phyloP scores from a whole-genome alignment of 2,888 invertebrate species.

The Rhagonycha fulva region DNA sequence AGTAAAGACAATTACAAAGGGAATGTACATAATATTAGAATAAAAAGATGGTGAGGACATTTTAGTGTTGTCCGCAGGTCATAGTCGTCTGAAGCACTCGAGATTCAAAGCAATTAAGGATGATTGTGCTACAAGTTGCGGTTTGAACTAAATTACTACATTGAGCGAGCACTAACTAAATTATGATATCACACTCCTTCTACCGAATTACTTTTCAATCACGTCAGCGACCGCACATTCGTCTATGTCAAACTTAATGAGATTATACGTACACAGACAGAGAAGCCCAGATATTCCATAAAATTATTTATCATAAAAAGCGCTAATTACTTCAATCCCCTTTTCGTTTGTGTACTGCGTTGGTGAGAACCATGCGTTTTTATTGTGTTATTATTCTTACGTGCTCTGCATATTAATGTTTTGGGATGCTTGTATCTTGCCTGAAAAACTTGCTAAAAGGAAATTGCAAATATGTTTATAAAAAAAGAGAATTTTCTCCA shows the following conservation, averaged over 20 bases:
- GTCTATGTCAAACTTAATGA: conserved; percentile 26
- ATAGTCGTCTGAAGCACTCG: conserved; percentile 24
- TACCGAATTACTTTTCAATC: conserved; percentile 30
- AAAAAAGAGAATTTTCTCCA: neutral
- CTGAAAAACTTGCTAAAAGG: neutral
- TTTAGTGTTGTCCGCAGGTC: conserved; percentile 25
- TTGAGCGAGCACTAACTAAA: conserved; percentile 32
- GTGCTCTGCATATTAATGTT: neutral
- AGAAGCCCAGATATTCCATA: conserved; percentile 13
- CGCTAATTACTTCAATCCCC: conserved; percentile 8
- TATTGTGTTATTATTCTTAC: conserved; percentile 5
- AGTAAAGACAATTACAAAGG: neutral
- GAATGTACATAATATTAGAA: neutral
- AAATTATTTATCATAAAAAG: conserved; percentile 18
- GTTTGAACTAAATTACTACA: conserved; percentile 33
- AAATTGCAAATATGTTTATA: neutral
- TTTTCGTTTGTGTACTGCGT: conserved; percentile 7
- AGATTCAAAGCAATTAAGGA: conserved; percentile 31
- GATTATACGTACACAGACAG: conserved; percentile 11
- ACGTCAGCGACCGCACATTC: conserved; percentile 30
- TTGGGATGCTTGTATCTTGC: neutral
- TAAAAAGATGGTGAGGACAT: conserved; percentile 5
- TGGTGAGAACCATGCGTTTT: conserved; percentile 6
- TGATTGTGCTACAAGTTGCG: conserved; percentile 34
- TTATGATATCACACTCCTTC: conserved; percentile 34